phyloP scores from a whole-genome alignment of 2,888 invertebrate genomes.

The Melanostoma mellinum region DNA sequence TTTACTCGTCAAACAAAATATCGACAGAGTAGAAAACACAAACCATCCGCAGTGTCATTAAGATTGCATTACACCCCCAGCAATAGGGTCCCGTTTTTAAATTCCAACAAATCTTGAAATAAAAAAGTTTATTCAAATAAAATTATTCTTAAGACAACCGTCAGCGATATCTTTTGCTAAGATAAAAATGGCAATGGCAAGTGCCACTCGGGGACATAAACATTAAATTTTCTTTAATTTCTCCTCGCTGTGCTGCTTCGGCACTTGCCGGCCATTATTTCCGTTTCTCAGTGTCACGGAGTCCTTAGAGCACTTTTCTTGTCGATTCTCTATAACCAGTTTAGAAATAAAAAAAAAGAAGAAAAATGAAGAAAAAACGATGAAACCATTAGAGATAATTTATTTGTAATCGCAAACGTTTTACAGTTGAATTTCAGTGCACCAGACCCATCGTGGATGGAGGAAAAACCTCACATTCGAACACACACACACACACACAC shows the following conservation, averaged over 20 bases:
- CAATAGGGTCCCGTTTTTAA: background rate
- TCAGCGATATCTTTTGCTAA: conserved; percentile 54
- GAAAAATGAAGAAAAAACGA: conserved; percentile 53
- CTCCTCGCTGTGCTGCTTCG: conserved; percentile 40
- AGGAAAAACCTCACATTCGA: conserved; percentile 17
- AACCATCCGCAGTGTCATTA: conserved; percentile 19
- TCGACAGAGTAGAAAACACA: background rate
- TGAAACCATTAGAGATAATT: conserved; percentile 81
- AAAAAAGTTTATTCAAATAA: conserved; percentile 39
- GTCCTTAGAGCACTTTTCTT: conserved; percentile 63
- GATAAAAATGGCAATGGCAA: conserved; percentile 67
- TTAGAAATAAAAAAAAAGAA: conserved; percentile 1
- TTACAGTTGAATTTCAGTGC: conserved; percentile 74
- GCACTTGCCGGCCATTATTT: conserved; percentile 68
- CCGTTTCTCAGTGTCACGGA: conserved; percentile 69
- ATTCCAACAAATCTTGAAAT: conserved; percentile 29
- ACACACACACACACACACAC: conserved; percentile 11
- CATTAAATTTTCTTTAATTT: conserved; percentile 71
- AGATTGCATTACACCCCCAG: conserved; percentile 17
- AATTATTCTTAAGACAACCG: conserved; percentile 47
- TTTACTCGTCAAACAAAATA: conserved; percentile 1
- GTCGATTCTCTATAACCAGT: conserved; percentile 50
- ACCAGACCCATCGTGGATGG: conserved; percentile 17
- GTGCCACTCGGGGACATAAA: conserved; percentile 64
- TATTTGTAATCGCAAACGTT: conserved; percentile 81